A percentile compares a stretch with the other conserved stretches of the same genome.
Conservation (phyloP, 2,797 vertebrate species). For the Ispidina lecontei region DNA sequence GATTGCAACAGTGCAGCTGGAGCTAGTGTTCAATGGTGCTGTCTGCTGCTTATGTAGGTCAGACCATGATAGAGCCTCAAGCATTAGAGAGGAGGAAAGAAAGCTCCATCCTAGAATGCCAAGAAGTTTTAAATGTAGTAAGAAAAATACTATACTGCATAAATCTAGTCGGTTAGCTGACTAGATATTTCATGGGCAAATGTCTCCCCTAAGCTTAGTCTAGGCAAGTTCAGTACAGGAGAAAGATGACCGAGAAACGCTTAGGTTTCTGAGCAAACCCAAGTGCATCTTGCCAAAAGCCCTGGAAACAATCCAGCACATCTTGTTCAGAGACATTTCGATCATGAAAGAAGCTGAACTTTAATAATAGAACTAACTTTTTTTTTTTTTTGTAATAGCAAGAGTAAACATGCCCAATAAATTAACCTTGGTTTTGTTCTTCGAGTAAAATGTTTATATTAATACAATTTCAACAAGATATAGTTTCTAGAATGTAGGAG, state of each 20-base stretch:
- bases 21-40: not conserved
- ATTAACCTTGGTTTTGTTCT: not conserved
- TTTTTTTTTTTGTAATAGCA: not conserved
- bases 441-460: not conserved
- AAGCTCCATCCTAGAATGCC: not conserved
- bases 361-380: not conserved
- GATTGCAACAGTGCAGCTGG: not conserved
- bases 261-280: not conserved
- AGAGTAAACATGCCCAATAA: not conserved
- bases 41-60: not conserved
- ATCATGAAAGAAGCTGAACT: not conserved
- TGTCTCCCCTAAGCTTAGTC: not conserved
- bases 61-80: not conserved
- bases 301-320: not conserved
- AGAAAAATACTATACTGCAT: not conserved
- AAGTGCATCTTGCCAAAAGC: not conserved
- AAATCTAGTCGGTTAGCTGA: not conserved
- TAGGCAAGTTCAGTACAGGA: not conserved
- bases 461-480: conserved; percentile 18
- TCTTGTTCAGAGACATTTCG: not conserved
- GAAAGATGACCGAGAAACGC: not conserved
- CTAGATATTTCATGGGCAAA: not conserved
- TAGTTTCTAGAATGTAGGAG: not conserved
- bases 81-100: not conserved
- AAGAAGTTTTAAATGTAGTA: not conserved